Evolutionary conservation across 2,113 vertebrate species (phyloP).

Genomic region (Mormoops blainvillei): DNA sequence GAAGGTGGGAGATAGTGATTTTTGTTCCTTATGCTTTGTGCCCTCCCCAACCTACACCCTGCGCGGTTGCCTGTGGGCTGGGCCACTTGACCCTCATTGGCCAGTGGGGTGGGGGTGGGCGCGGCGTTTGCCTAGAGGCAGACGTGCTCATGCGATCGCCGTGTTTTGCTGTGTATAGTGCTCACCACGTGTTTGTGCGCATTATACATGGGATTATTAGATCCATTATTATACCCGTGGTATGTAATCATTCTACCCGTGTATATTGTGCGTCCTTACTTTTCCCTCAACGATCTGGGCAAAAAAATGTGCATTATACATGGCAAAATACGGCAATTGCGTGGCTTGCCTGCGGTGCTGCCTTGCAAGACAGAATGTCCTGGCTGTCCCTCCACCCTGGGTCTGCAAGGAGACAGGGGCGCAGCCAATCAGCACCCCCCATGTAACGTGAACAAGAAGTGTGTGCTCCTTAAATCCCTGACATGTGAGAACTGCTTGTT

Average conservation of each 20-base stretch:
- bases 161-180: too few species aligned
- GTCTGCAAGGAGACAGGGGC: not conserved
- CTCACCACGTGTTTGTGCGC: too few species aligned
- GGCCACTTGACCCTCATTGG: not conserved
- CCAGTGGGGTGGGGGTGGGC: too few species aligned
- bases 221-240: too few species aligned
- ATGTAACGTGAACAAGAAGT: not conserved
- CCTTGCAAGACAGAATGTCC: not conserved
- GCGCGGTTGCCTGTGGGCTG: not conserved
- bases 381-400: not conserved
- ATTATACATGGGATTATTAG: too few species aligned
- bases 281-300: too few species aligned
- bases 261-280: too few species aligned
- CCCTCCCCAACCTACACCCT: not conserved
- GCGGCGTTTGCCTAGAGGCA: not conserved
- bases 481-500: not conserved
- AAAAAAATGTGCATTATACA: too few species aligned
- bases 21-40: not conserved
- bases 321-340: too few species aligned
- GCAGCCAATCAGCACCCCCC: not conserved
- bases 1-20: not conserved
- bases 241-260: too few species aligned
- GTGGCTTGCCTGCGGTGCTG: not conserved
- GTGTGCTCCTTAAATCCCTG: not conserved
- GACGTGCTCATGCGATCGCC: not conserved